Conservation (phyloP, 2,797 vertebrate species). For the Myiotriccus ornatus region DNA sequence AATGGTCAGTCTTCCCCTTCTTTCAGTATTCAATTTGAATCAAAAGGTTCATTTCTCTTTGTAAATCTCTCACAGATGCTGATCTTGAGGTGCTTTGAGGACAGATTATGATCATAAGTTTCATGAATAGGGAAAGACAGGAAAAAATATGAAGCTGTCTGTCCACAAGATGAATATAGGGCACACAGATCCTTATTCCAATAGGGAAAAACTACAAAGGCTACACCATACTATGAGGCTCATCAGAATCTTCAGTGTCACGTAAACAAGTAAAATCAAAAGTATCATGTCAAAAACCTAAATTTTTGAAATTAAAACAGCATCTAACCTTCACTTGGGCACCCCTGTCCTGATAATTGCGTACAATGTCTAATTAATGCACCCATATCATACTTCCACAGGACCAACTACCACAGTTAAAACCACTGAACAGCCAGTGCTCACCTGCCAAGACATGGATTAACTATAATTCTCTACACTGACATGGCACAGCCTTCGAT, state of each 20-base stretch:
- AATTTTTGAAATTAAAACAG: neutral
- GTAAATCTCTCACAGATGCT: neutral
- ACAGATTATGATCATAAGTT: neutral
- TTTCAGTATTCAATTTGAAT: neutral
- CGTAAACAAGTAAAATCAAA: neutral
- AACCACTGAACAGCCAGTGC: neutral
- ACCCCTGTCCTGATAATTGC: neutral
- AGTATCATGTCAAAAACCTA: neutral
- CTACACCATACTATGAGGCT: neutral
- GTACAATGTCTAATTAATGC: neutral
- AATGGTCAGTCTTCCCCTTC: neutral
- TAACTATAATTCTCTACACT: neutral
- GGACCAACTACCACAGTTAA: neutral
- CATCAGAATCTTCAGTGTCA: neutral
- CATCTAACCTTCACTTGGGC: neutral
- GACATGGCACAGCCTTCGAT: neutral
- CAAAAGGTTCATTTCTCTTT: neutral
- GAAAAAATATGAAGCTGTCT: neutral
- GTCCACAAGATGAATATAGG: neutral
- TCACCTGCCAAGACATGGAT: neutral
- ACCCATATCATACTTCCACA: accelerated
- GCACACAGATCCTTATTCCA: neutral
- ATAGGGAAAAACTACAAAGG: neutral
- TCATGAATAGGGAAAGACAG: neutral
- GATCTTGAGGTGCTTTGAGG: neutral